These are phyloP conservation scores for Choristoneura rosaceana DNA, from an alignment of 2,888 invertebrate genomes.

Conservation along the genomic window DNA sequence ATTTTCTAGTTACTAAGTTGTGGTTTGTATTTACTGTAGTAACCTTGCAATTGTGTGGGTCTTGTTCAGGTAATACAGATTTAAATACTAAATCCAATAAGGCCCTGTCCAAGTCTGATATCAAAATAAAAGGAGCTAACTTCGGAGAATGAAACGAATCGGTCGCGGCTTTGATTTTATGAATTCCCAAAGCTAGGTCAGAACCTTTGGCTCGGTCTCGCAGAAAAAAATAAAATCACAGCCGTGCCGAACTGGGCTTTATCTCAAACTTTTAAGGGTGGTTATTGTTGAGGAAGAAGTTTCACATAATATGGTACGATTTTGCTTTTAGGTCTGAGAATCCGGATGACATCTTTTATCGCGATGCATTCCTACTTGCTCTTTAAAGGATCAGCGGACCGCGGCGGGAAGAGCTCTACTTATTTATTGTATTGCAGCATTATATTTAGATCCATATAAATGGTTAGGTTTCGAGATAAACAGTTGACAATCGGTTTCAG, in stretches of 20 bases:
- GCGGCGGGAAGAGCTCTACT: slow-evolving; percentile 31
- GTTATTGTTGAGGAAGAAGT: slow-evolving; percentile 50
- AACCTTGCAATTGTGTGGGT: not conserved
- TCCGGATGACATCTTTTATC: slow-evolving; percentile 84
- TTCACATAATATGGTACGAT: slow-evolving; percentile 60
- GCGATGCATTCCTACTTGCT: slow-evolving; percentile 78
- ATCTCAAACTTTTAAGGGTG: slow-evolving; percentile 53
- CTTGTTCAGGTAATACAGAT: not conserved
- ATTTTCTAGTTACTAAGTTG: not conserved
- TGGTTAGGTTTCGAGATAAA: not conserved
- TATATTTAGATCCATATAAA: slow-evolving; percentile 10
- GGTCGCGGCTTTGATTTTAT: slow-evolving; percentile 74
- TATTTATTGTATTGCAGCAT: slow-evolving; percentile 33
- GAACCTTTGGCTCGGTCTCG: slow-evolving; percentile 72
- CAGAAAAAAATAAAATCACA: slow-evolving; percentile 64
- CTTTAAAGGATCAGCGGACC: slow-evolving; percentile 62
- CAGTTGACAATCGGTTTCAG: not conserved
- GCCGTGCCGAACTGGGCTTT: slow-evolving; percentile 57
- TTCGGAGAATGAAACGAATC: slow-evolving; percentile 72
- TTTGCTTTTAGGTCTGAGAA: slow-evolving; percentile 72
- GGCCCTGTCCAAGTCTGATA: not conserved
- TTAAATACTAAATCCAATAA: slow-evolving; percentile 1
- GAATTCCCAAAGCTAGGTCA: slow-evolving; percentile 83
- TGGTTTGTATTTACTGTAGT: not conserved
- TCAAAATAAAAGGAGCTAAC: slow-evolving; percentile 57